Conservation (phyloP, 1,140 invertebrate species). For the Steinernema feltiae region DNA sequence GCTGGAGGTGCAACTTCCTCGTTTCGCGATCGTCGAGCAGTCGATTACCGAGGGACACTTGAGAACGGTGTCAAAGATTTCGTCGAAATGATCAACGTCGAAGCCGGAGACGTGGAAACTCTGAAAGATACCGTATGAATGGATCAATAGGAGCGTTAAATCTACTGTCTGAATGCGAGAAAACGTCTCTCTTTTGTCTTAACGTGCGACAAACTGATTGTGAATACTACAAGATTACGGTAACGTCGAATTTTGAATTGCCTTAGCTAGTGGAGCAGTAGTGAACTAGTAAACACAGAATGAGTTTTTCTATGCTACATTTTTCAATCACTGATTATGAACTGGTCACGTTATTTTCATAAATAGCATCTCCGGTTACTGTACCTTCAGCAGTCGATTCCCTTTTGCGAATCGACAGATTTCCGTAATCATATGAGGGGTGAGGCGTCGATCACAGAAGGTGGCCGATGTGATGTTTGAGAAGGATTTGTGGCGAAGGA, state of each 20-base stretch:
- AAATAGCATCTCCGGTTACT: too few species aligned
- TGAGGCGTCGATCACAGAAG: background rate
- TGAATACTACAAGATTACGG: too few species aligned
- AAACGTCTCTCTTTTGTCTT: too few species aligned
- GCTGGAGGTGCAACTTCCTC: background rate
- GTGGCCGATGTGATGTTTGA: background rate
- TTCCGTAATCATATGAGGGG: background rate
- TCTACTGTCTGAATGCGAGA: too few species aligned
- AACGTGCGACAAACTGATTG: too few species aligned
- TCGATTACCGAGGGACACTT: background rate
- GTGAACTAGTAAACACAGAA: too few species aligned
- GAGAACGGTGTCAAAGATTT: background rate
- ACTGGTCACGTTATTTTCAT: too few species aligned
- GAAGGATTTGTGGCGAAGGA: background rate
- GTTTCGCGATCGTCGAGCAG: background rate
- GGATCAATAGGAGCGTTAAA: too few species aligned
- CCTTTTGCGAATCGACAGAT: constrained; percentile 1
- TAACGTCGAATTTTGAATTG: too few species aligned
- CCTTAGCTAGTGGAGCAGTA: too few species aligned
- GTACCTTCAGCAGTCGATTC: background rate
- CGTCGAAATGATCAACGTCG: background rate
- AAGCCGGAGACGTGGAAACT: background rate
- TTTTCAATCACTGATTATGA: too few species aligned
- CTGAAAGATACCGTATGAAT: background rate
- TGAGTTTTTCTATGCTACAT: too few species aligned